phyloP scores from a whole-genome alignment of 2,888 invertebrate genomes.

The Amaurobius ferox region DNA sequence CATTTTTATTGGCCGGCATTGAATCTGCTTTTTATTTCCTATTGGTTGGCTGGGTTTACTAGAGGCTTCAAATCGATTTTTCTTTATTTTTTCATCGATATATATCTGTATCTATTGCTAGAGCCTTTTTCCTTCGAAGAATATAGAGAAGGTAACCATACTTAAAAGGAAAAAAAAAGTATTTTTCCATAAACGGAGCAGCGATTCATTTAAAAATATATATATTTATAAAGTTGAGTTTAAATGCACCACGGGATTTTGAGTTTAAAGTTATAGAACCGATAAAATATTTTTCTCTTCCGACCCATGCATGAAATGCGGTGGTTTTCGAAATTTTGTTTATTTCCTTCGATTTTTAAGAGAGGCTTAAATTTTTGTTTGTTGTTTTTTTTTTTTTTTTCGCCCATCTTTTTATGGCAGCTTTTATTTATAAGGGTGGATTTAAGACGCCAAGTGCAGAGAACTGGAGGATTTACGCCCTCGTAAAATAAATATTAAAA shows the following conservation, averaged over 20 bases:
- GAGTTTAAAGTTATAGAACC: constrained; percentile 60
- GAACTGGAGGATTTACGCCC: background rate
- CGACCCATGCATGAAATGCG: background rate
- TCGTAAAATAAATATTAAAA: background rate
- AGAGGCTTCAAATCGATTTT: constrained; percentile 45
- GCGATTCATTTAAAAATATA: constrained; percentile 57
- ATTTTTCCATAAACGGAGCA: background rate
- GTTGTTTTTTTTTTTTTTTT: constrained; percentile 6
- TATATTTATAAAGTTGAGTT: constrained; percentile 66
- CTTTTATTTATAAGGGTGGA: background rate
- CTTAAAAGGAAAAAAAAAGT: constrained; percentile 25
- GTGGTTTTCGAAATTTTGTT: background rate
- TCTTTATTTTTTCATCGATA: constrained; percentile 45
- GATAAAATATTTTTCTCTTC: constrained; percentile 43
- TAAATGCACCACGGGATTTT: constrained; percentile 46
- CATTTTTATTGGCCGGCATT: constrained; percentile 69
- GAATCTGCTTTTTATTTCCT: constrained; percentile 59
- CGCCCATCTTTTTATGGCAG: background rate
- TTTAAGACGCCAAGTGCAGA: background rate
- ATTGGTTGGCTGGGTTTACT: constrained; percentile 55
- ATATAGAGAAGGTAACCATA: constrained; percentile 10
- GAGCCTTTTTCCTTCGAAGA: constrained; percentile 2
- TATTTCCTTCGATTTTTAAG: background rate
- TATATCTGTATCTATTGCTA: constrained; percentile 26
- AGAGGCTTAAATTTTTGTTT: background rate